phyloP scores from a whole-genome alignment of 2,113 vertebrate genomes.

The Eptesicus fuscus region DNA sequence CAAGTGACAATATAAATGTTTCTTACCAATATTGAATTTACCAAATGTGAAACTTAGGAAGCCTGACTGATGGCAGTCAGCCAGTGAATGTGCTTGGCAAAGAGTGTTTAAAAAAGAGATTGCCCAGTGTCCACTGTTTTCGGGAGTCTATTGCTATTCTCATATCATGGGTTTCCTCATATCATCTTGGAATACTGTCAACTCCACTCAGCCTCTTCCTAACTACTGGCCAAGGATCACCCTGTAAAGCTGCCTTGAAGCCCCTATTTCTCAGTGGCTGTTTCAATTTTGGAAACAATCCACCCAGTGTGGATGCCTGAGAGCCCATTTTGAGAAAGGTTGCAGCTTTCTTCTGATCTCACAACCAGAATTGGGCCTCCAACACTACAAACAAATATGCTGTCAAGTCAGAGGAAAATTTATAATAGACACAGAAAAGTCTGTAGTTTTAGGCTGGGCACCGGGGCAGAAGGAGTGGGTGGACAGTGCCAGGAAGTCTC shows the following conservation, averaged over 20 bases:
- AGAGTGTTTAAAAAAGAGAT: neutral
- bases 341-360: neutral
- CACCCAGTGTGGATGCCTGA: neutral
- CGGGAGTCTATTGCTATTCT: neutral
- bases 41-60: neutral
- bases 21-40: slow-evolving; percentile 5
- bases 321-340: neutral
- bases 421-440: neutral
- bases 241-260: neutral
- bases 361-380: neutral
- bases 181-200: neutral
- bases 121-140: neutral
- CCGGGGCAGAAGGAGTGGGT: neutral
- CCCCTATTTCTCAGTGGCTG: neutral
- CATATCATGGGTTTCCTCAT: neutral
- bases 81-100: neutral
- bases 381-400: neutral
- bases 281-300: neutral
- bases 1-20: neutral
- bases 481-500: neutral
- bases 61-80: neutral
- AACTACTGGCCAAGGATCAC: neutral
- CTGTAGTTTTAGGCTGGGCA: neutral
- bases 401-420: neutral
- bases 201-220: neutral